phyloP scores from a whole-genome alignment of 1,140 invertebrate species.

The Nebria ingens region DNA sequence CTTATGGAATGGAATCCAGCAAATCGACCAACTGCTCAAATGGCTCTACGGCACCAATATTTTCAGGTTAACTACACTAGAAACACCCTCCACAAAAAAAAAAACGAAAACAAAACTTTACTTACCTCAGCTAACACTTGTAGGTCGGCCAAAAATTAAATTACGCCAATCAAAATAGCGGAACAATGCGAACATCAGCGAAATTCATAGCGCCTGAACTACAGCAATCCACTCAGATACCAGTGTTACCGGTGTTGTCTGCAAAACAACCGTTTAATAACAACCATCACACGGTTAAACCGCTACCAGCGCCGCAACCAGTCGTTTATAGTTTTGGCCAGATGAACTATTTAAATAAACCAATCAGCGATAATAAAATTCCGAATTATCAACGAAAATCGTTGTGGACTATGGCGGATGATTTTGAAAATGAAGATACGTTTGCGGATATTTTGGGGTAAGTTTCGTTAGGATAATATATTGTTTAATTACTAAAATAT shows the following conservation, averaged over 20 bases:
- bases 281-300: not conserved
- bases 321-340: constrained; percentile 33
- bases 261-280: constrained; percentile 12
- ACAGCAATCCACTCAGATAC: not conserved
- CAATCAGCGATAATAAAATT: constrained; percentile 26
- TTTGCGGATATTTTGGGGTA: constrained; percentile 49
- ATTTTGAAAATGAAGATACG: constrained; percentile 41
- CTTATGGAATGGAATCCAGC: constrained; percentile 88
- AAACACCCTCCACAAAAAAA: too few relatives aligned
- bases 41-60: constrained; percentile 72
- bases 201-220: not conserved
- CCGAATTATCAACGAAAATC: constrained; percentile 23
- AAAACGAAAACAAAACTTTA: too few relatives aligned
- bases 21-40: constrained; percentile 82
- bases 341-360: constrained; percentile 29
- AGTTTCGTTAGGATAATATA: constrained; percentile 33
- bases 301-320: constrained; percentile 22
- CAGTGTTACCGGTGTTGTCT: constrained; percentile 14
- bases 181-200: not conserved
- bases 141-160: constrained; percentile 1
- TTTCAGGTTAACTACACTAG: constrained; percentile 54
- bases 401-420: constrained; percentile 23
- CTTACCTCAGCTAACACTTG: too few relatives aligned
- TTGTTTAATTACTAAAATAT: constrained; percentile 22
- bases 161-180: not conserved